Conservation (phyloP, 1,140 invertebrate genomes). For the Calliphora vicina region DNA sequence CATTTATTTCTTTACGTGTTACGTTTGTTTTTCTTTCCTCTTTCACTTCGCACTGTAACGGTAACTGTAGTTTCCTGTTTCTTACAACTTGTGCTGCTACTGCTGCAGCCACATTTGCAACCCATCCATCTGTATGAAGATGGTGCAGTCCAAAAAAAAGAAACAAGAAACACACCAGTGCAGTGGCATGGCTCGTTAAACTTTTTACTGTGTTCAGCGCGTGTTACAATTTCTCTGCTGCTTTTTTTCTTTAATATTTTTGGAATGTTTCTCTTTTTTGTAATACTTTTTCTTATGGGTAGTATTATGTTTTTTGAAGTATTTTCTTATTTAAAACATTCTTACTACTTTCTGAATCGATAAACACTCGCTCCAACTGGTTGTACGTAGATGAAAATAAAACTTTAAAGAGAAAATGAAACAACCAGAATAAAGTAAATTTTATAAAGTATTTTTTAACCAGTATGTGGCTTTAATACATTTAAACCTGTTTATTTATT, state of each 20-base stretch:
- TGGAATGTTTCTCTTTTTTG: background rate
- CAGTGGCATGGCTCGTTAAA: background rate
- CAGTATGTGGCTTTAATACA: background rate
- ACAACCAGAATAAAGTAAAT: background rate
- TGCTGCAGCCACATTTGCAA: background rate
- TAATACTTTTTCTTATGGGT: too few relatives aligned
- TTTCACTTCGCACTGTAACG: too few relatives aligned
- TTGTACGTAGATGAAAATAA: too few relatives aligned
- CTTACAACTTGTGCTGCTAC: background rate
- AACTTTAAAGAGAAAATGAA: background rate
- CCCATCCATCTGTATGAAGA: background rate
- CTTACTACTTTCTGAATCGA: too few relatives aligned
- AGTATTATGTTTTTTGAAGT: background rate
- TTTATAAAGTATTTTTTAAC: background rate
- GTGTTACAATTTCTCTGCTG: background rate
- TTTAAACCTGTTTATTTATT: background rate
- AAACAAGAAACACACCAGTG: too few relatives aligned
- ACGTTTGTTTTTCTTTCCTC: too few relatives aligned
- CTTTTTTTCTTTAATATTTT: background rate
- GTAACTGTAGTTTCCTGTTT: constrained; percentile 31
- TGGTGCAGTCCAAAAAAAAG: background rate
- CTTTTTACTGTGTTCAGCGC: background rate
- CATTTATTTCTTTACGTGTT: background rate
- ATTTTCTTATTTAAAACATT: background rate
- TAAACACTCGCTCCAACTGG: too few relatives aligned